These are phyloP conservation scores for Gila orcuttii DNA, from an alignment of 2,113 vertebrate species.

Conservation along the genomic window DNA sequence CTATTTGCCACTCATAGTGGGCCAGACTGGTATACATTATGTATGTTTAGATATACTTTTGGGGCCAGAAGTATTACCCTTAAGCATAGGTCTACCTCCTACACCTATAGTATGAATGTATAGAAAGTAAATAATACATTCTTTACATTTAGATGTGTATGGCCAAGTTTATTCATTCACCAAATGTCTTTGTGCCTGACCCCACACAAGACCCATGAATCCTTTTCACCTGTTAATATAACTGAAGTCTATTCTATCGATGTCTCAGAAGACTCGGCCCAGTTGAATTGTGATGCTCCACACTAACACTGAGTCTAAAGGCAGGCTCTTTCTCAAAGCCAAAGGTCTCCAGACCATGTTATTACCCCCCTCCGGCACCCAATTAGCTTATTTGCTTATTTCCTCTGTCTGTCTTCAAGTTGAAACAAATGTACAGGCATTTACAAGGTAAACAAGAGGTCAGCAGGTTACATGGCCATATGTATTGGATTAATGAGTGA, in stretches of 20 bases:
- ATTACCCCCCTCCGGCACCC: conserved; percentile 8
- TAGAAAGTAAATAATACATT: neutral
- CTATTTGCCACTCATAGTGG: neutral
- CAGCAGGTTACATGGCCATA: neutral
- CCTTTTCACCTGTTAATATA: neutral
- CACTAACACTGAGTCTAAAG: neutral
- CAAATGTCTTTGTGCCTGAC: neutral
- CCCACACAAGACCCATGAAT: neutral
- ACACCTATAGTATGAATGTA: neutral
- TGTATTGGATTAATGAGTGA: conserved; percentile 4
- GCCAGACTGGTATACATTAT: too few relatives aligned
- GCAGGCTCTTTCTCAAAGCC: neutral
- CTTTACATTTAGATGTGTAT: neutral
- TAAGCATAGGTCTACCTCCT: neutral
- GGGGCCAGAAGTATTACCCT: neutral
- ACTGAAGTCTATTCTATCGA: neutral
- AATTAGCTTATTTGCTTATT: conserved; percentile 20
- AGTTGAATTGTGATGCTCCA: neutral
- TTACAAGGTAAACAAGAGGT: conserved; percentile 26
- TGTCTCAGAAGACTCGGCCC: neutral
- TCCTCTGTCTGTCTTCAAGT: neutral
- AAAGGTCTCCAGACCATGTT: conserved; percentile 6
- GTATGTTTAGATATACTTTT: neutral
- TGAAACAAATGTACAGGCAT: conserved; percentile 29
- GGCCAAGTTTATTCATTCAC: neutral